Percentiles rank a stretch among this genome's conserved stretches.
Evolutionary conservation across 2,888 invertebrate species (phyloP).

Genomic region (Ophion ventricosus): DNA sequence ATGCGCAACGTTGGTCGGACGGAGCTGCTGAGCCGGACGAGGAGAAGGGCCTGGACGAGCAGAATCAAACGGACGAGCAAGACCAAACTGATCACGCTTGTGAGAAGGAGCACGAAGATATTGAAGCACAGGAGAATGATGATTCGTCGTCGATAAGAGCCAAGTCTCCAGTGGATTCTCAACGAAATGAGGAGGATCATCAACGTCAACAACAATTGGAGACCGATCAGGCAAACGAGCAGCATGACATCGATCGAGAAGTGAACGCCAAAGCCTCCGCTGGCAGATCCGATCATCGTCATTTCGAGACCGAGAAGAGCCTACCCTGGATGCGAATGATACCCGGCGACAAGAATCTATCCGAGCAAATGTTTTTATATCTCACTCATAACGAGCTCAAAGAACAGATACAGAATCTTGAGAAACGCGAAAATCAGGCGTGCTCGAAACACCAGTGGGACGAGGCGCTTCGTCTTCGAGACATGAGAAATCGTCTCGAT

Average conservation of each 20-base stretch:
- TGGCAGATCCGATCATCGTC: slow-evolving; percentile 64
- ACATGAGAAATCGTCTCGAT: slow-evolving; percentile 79
- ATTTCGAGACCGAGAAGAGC: slow-evolving; percentile 71
- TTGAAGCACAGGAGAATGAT: background rate
- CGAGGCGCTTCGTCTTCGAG: slow-evolving; percentile 78
- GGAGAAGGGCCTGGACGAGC: background rate
- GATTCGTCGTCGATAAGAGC: slow-evolving; percentile 20
- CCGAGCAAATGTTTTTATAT: slow-evolving; percentile 76
- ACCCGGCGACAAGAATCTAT: slow-evolving; percentile 72
- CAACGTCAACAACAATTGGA: background rate
- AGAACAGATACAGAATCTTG: slow-evolving; percentile 75
- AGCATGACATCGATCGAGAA: slow-evolving; percentile 60
- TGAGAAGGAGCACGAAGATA: background rate
- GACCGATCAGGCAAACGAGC: slow-evolving; percentile 23
- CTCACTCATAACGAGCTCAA: slow-evolving; percentile 77
- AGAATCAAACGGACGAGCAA: background rate
- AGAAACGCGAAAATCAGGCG: slow-evolving; percentile 74
- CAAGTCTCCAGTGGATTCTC: slow-evolving; percentile 27
- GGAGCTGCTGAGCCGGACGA: slow-evolving; percentile 53
- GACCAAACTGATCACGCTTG: slow-evolving; percentile 12
- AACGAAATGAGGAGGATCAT: background rate
- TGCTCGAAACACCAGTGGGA: slow-evolving; percentile 77
- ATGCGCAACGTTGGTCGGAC: slow-evolving; percentile 36
- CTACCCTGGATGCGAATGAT: slow-evolving; percentile 73
- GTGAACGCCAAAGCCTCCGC: slow-evolving; percentile 59